These are phyloP conservation scores for Labeo rohita DNA, from an alignment of 2,113 vertebrate genomes.

Conservation along the genomic window DNA sequence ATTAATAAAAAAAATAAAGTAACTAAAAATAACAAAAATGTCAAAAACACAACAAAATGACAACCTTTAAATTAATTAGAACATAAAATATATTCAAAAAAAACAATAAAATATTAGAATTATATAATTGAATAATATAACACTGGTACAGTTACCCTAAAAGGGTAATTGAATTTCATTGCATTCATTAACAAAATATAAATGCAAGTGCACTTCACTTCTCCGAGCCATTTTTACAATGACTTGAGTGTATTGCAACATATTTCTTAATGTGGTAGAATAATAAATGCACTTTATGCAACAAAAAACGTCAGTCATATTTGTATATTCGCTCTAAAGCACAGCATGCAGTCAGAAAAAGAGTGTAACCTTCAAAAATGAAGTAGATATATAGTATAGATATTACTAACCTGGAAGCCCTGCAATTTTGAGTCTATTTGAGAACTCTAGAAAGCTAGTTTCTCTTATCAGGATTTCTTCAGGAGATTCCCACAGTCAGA, in stretches of 20 bases:
- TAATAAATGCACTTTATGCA: not conserved
- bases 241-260: not conserved
- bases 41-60: too few species aligned
- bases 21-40: too few species aligned
- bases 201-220: not conserved
- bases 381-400: not conserved
- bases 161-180: not conserved
- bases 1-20: too few species aligned
- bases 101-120: too few species aligned
- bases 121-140: too few species aligned
- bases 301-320: not conserved
- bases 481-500: not conserved
- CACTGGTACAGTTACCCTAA: too few species aligned
- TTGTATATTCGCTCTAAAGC: not conserved
- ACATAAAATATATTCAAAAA: too few species aligned
- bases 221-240: not conserved
- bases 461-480: conserved; percentile 17
- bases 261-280: not conserved
- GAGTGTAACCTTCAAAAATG: not conserved
- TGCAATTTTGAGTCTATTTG: conserved; percentile 15
- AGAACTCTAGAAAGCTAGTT: conserved; percentile 10
- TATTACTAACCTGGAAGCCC: not conserved
- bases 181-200: not conserved
- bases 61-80: too few species aligned
- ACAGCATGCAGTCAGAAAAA: not conserved